Evolutionary conservation across 2,888 invertebrate genomes (phyloP), one percentile per base, ranked within the genome.

Genomic region (Apotomis betuletana): DNA sequence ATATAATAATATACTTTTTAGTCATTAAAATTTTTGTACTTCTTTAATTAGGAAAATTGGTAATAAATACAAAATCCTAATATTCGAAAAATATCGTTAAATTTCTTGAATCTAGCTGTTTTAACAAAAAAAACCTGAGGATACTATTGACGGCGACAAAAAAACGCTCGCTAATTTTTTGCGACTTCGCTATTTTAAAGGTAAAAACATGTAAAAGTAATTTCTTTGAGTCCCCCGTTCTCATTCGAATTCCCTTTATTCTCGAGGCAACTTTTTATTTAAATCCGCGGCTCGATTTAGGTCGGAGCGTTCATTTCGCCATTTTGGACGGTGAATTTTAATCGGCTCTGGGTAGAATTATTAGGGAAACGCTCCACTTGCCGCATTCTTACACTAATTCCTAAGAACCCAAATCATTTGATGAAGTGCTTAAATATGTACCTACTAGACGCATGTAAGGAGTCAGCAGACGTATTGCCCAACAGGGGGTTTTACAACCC

Each of bases 321-420:
- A 75, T 78, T 79, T 70, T 77, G 69, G 75, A 69, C 59, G 68
- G 73, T 77, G 77, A 81, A 80, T 82, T 78, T 80, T 78, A 80
- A 83, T 79, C 75, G 69, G 69, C 70, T 58, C 67, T 12, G 64
- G 65, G 52, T 60, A 52, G 57, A 58, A 61, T 70, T 60, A 67
- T 58, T 51, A 58, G 60, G 49, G n/a, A 70, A 73, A 46, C 51
- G 57, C 15, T 46, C 61, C 61, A 67, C 38, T 67, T 65, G 51
- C 51, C 27, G 41, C 41, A 27, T 27, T 27, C 27, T 27, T 60
- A 46, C 55, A 65, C 70, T 71, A 67, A 67, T 71, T 67, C 44
- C 67, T 55, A 15, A 62, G 51, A 55, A 27, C 49, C 15, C 38
- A 41, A 46, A 67, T n/a, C n/a, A n/a, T n/a, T n/a, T 41, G 49